Evolutionary conservation across 2,888 invertebrate species (phyloP).

Genomic region (Morpho achilles): DNA sequence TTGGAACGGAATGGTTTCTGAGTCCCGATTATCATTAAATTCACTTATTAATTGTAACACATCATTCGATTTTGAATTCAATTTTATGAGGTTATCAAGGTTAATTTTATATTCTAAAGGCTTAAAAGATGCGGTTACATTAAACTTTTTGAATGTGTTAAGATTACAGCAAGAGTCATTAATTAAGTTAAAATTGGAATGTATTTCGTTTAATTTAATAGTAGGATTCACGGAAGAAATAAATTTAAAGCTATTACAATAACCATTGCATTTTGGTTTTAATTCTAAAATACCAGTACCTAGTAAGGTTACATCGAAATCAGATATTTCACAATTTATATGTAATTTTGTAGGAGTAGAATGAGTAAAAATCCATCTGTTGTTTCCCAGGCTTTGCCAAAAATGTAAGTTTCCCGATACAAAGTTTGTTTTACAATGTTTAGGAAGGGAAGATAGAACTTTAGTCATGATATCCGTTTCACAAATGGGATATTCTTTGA

Average conservation of each 20-base stretch:
- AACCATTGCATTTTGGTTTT: not conserved
- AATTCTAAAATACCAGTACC: conserved; percentile 4
- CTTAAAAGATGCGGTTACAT: too few relatives aligned
- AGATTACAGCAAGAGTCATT: conserved; percentile 3
- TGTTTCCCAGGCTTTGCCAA: not conserved
- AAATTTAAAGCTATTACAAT: not conserved
- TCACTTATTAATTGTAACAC: too few relatives aligned
- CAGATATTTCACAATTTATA: not conserved
- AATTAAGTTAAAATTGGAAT: not conserved
- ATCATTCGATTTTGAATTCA: too few relatives aligned
- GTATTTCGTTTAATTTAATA: not conserved
- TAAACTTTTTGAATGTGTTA: conserved; percentile 1
- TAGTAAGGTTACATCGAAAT: not conserved
- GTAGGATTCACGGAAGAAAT: not conserved
- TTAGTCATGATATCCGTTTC: conserved; percentile 19
- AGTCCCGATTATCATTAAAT: too few relatives aligned
- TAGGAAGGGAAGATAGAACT: conserved; percentile 1
- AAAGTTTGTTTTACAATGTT: conserved; percentile 9
- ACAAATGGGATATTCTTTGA: conserved; percentile 10
- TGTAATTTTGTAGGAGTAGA: not conserved
- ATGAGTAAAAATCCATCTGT: conserved; percentile 9
- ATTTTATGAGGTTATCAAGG: too few relatives aligned
- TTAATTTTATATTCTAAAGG: too few relatives aligned
- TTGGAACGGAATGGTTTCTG: too few relatives aligned
- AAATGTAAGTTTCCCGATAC: conserved; percentile 6